Evolutionary conservation across 2,113 vertebrate species (phyloP).

Genomic region (Agapornis roseicollis): DNA sequence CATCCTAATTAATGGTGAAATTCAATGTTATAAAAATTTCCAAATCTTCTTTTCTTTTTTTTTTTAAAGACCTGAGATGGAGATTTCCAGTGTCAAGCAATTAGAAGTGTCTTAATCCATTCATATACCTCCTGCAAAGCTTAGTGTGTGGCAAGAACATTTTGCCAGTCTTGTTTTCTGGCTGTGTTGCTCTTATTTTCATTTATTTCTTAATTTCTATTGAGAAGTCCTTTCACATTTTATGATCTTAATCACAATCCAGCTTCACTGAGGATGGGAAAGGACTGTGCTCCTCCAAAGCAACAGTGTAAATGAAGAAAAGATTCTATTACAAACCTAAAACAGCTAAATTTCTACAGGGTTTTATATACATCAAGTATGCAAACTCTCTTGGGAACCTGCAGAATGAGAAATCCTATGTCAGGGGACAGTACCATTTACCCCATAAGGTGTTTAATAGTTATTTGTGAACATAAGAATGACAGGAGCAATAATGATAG

Average conservation of each 20-base stretch:
- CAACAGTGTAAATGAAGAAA: not conserved
- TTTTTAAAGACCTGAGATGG: not conserved
- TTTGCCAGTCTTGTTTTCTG: not conserved
- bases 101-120: constrained; percentile 48
- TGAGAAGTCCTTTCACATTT: not conserved
- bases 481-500: not conserved
- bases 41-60: constrained; percentile 30
- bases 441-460: not conserved
- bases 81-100: constrained; percentile 60
- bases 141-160: not conserved
- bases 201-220: not conserved
- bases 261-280: not conserved
- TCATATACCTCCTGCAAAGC: not conserved
- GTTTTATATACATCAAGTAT: not conserved
- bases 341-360: fast-evolving
- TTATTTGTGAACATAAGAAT: not conserved
- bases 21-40: constrained; percentile 30
- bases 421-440: not conserved
- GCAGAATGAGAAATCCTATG: not conserved
- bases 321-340: not conserved
- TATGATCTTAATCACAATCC: not conserved
- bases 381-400: not conserved
- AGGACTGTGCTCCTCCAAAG: not conserved
- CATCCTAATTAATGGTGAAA: constrained; percentile 34
- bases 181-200: not conserved